These are phyloP conservation scores for Vulpes lagopus DNA, from an alignment of 2,113 vertebrate species.

Conservation along the genomic window DNA sequence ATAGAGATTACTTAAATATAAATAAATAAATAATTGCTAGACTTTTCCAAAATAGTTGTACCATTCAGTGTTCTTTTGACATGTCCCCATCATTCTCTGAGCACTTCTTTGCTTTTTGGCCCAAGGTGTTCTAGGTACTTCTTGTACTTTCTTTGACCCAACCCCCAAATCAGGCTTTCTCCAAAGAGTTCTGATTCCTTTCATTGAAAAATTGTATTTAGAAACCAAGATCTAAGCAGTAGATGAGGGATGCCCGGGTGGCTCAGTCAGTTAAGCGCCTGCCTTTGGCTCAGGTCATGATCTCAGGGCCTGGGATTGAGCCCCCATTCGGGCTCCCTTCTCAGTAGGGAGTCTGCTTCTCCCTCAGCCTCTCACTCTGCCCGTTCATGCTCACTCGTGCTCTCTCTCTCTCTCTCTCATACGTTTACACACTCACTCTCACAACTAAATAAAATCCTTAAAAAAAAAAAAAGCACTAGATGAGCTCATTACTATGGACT, in stretches of 20 bases:
- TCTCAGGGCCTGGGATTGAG: too few relatives aligned
- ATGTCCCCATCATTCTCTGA: neutral
- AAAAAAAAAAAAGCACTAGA: neutral
- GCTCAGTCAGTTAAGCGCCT: too few relatives aligned
- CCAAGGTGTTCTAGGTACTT: neutral
- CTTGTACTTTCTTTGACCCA: neutral
- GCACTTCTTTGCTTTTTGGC: neutral
- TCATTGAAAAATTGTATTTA: neutral
- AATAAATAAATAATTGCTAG: neutral
- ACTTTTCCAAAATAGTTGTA: neutral
- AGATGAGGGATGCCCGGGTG: neutral
- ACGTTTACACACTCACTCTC: too few relatives aligned
- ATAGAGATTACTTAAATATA: neutral
- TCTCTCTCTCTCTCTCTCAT: too few relatives aligned
- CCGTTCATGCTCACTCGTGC: too few relatives aligned
- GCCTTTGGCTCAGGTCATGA: too few relatives aligned
- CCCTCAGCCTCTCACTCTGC: too few relatives aligned
- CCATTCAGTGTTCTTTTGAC: neutral
- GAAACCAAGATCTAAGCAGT: neutral
- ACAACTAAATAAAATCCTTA: too few relatives aligned
- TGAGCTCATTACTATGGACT: neutral
- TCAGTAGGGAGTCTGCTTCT: too few relatives aligned
- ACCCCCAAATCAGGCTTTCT: neutral
- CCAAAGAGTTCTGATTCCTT: conserved; percentile 18
- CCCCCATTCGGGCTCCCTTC: too few relatives aligned